Percentiles rank a stretch among this genome's conserved stretches.
phyloP scores from a whole-genome alignment of 2,113 vertebrate species.

The Nerophis lumbriciformis region DNA sequence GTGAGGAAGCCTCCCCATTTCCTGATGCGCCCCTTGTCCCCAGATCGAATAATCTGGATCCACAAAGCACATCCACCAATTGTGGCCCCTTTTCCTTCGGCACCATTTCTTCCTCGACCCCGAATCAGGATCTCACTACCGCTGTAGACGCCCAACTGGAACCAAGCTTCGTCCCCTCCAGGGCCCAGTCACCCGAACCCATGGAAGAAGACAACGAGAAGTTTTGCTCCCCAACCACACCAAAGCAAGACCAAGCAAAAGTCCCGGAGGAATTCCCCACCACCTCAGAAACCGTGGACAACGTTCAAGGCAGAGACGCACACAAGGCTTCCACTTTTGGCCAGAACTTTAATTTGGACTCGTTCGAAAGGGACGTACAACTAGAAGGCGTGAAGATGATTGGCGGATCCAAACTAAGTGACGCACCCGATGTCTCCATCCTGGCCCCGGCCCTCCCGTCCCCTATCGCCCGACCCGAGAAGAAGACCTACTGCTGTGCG shows the following conservation, averaged over 20 bases:
- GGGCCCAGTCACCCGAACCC: constrained; percentile 44
- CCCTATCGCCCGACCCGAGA: constrained; percentile 68
- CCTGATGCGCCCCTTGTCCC: constrained; percentile 40
- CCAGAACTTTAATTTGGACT: constrained; percentile 57
- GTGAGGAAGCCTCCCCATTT: constrained; percentile 38
- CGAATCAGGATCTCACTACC: constrained; percentile 42
- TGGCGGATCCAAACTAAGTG: constrained; percentile 37
- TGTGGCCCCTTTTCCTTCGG: constrained; percentile 40
- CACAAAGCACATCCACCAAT: constrained; percentile 65
- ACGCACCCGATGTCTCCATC: constrained; percentile 49
- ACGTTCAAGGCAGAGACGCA: constrained; percentile 54
- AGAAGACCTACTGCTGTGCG: constrained; percentile 73
- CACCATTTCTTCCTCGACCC: constrained; percentile 45
- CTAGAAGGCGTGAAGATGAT: constrained; percentile 40
- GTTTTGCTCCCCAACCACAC: constrained; percentile 39
- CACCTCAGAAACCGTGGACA: constrained; percentile 36
- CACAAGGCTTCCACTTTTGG: constrained; percentile 64
- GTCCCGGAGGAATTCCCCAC: constrained; percentile 43
- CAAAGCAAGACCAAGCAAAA: constrained; percentile 58
- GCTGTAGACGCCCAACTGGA: constrained; percentile 25
- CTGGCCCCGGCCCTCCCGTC: constrained; percentile 67
- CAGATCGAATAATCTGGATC: constrained; percentile 56
- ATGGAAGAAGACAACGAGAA: constrained; percentile 47
- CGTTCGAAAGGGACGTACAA: constrained; percentile 49
- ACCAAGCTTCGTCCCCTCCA: constrained; percentile 26